Conservation (phyloP, 2,113 vertebrate genomes). For the Corapipo altera region DNA sequence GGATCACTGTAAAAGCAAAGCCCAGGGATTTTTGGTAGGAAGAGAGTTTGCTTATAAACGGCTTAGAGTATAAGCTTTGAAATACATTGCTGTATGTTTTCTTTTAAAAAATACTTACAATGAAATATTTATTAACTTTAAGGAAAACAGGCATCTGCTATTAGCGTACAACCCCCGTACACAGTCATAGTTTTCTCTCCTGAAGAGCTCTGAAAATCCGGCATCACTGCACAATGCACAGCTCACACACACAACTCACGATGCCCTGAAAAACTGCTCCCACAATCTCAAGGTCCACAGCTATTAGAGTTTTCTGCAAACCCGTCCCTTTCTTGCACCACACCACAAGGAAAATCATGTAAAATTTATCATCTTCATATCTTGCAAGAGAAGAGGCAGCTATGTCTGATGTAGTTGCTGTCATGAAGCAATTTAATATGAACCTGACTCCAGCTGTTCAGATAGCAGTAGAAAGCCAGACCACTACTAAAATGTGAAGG, state of each 20-base stretch:
- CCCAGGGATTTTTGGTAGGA: neutral
- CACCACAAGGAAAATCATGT: neutral
- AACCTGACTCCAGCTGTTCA: neutral
- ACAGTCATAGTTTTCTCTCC: neutral
- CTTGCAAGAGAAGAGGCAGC: neutral
- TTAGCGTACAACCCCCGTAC: neutral
- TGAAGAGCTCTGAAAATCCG: neutral
- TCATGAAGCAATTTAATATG: neutral
- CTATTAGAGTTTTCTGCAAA: neutral
- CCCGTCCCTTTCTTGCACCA: neutral
- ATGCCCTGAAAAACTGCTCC: neutral
- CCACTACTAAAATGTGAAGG: neutral
- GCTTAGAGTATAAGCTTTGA: neutral
- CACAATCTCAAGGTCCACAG: neutral
- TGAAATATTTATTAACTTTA: conserved; percentile 28
- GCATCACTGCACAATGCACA: neutral
- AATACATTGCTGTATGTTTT: neutral
- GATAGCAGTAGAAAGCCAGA: neutral
- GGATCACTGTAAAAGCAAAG: neutral
- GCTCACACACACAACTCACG: neutral
- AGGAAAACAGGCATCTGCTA: conserved; percentile 35
- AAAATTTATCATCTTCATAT: neutral
- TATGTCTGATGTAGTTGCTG: neutral
- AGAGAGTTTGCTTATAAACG: neutral
- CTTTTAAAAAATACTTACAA: neutral